A percentile compares a stretch with the other conserved stretches of the same genome.
Evolutionary conservation across 2,888 invertebrate genomes (phyloP).

Genomic region (Drosophila nr. fundita): DNA sequence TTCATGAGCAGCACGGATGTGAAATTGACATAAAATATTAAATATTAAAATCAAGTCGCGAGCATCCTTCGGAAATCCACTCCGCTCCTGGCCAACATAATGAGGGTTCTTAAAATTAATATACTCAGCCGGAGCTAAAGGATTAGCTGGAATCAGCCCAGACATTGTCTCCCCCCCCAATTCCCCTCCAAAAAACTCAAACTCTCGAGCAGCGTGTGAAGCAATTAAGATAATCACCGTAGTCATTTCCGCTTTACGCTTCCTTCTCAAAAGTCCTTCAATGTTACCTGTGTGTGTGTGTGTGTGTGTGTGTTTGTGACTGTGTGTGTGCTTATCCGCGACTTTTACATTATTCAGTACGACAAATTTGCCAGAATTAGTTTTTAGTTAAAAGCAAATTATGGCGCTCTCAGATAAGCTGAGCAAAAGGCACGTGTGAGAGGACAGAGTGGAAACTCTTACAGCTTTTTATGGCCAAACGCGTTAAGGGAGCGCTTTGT

Average conservation of each 20-base stretch:
- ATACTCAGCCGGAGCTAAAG: conserved; percentile 59
- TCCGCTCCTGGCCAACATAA: conserved; percentile 38
- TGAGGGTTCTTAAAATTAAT: conserved; percentile 64
- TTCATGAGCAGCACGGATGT: conserved; percentile 38
- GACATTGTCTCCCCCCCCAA: neutral
- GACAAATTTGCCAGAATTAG: conserved; percentile 77
- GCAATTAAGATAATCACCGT: conserved; percentile 79
- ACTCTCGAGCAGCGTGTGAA: conserved; percentile 58
- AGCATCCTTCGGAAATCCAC: neutral
- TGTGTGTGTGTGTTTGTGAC: no score
- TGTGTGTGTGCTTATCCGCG: neutral
- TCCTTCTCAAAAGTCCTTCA: conserved; percentile 28
- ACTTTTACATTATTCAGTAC: conserved; percentile 67
- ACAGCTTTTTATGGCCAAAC: conserved; percentile 25
- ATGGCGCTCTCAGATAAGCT: conserved; percentile 63
- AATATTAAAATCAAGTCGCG: conserved; percentile 21
- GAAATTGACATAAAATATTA: conserved; percentile 33
- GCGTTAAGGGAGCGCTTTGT: conserved; percentile 26
- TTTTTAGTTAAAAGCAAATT: conserved; percentile 80
- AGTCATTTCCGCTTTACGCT: conserved; percentile 77
- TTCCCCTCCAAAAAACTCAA: conserved; percentile 4
- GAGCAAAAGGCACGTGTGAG: conserved; percentile 23
- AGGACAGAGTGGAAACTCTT: neutral
- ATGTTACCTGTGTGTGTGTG: conserved; percentile 3
- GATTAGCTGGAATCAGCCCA: conserved; percentile 55